A percentile compares a stretch with the other conserved stretches of the same genome.
Evolutionary conservation across 1,140 invertebrate species (phyloP).

Genomic region (Oscheius sp.): DNA sequence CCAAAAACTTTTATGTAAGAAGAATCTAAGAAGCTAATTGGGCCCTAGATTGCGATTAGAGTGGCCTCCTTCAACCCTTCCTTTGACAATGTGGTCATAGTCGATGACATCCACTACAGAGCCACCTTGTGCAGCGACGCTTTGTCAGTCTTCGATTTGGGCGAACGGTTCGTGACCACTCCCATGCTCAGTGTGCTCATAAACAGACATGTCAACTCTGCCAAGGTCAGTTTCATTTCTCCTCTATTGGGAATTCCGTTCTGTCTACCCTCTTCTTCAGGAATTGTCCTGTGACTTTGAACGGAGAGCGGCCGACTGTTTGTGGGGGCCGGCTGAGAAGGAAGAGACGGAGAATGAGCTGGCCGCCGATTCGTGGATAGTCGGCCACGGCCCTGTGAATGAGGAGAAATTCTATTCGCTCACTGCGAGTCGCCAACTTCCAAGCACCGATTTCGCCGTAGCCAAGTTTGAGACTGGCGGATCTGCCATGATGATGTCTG

Average conservation of each 20-base stretch:
- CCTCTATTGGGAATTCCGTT: no score
- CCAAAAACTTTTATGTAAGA: slow-evolving; percentile 43
- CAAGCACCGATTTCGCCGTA: slow-evolving; percentile 48
- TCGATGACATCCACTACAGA: slow-evolving; percentile 55
- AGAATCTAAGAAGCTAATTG: background rate
- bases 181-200: slow-evolving; percentile 48
- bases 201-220: slow-evolving; percentile 47
- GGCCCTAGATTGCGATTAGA: slow-evolving; percentile 48
- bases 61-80: slow-evolving; percentile 48
- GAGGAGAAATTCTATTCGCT: slow-evolving; percentile 48
- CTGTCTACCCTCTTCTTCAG: no score
- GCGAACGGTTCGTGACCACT: slow-evolving; percentile 48
- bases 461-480: slow-evolving; percentile 41
- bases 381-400: slow-evolving; percentile 55
- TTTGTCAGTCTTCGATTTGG: slow-evolving; percentile 53
- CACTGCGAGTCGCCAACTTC: slow-evolving; percentile 28
- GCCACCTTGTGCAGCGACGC: slow-evolving; percentile 53
- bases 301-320: slow-evolving; percentile 38
- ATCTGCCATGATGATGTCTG: slow-evolving; percentile 49
- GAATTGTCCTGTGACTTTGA: slow-evolving; percentile 55
- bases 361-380: slow-evolving; percentile 44
- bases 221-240: slow-evolving; percentile 37
- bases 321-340: slow-evolving; percentile 23
- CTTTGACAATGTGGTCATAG: slow-evolving; percentile 56
- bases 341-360: slow-evolving; percentile 34